These are phyloP conservation scores for Diabrotica undecimpunctata DNA, from an alignment of 1,140 invertebrate genomes.

Conservation along the genomic window DNA sequence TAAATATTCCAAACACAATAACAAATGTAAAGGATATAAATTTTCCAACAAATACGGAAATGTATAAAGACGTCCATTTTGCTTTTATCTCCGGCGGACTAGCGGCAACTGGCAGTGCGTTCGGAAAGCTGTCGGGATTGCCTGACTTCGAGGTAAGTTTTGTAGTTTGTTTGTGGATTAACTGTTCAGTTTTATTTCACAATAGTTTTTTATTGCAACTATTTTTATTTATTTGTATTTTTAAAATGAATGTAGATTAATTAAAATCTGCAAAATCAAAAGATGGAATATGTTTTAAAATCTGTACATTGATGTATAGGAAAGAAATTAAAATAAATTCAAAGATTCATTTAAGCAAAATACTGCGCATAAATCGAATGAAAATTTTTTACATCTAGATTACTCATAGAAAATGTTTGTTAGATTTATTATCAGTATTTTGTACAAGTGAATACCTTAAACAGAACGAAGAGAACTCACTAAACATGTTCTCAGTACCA, in stretches of 20 bases:
- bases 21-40: background rate
- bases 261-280: background rate
- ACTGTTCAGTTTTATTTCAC: too few relatives aligned
- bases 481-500: too few relatives aligned
- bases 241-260: background rate
- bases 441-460: too few relatives aligned
- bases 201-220: too few relatives aligned
- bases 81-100: constrained; percentile 31
- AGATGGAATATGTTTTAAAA: background rate
- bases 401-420: background rate
- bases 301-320: background rate
- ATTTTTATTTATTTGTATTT: background rate
- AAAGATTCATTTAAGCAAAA: too few relatives aligned
- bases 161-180: background rate
- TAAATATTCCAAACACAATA: background rate
- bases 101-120: constrained; percentile 35
- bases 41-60: background rate
- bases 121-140: constrained; percentile 37
- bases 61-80: constrained; percentile 23
- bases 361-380: too few relatives aligned
- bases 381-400: too few relatives aligned
- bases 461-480: too few relatives aligned
- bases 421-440: too few relatives aligned
- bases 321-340: background rate
- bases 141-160: constrained; percentile 31